Evolutionary conservation across 2,113 vertebrate species (phyloP), one percentile per base, ranked within the genome.

Genomic region (Pseudorectes ferrugineus): DNA sequence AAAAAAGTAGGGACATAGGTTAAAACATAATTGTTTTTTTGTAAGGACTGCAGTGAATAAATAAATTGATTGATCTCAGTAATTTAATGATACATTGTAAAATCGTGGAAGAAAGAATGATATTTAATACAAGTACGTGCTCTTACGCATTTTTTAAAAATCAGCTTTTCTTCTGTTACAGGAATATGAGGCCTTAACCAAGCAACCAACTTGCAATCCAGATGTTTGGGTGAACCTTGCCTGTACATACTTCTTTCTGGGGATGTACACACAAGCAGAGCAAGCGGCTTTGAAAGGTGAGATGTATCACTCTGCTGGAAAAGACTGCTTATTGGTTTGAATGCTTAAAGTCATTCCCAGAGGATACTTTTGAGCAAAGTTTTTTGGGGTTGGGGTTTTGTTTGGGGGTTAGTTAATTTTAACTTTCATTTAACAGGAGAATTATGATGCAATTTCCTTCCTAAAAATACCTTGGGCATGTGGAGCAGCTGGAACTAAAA

Each of bases 221-320:
- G 98, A 99, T 70, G 99, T 99, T 33, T 99, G 99, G 99, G 99
- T 99, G 49, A 98, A 98, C 94, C 97, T 99, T 92, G 99, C 98
- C 75, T 99, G 99, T 75, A 98, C 98, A 0, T 97, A 98, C 86
- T 99, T 99, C 94, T 99, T 99, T 89, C 98, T 99, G 75, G 99
- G 99, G 12, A 99, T 99, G 96, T 99, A 99, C 97, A 98, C 97
- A 11, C 98, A 99, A 96, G 99, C 99, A 12, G 99, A 99, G 89
- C 98, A 98, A 80, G 98, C 99, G 68, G 99, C 99, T 54, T 98
- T 98, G 87, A 99, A 99, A 97, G 99, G 99, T 99, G 89, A 97
- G 93, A 33, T 81, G 26, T 23, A 7, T 33, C 8, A 26, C 58
- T 91, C 31, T 86, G 38, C 33, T 78, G 49, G 35, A 55, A 74